Evolutionary conservation across 2,888 invertebrate genomes (phyloP).

Genomic region (Salticus scenicus): DNA sequence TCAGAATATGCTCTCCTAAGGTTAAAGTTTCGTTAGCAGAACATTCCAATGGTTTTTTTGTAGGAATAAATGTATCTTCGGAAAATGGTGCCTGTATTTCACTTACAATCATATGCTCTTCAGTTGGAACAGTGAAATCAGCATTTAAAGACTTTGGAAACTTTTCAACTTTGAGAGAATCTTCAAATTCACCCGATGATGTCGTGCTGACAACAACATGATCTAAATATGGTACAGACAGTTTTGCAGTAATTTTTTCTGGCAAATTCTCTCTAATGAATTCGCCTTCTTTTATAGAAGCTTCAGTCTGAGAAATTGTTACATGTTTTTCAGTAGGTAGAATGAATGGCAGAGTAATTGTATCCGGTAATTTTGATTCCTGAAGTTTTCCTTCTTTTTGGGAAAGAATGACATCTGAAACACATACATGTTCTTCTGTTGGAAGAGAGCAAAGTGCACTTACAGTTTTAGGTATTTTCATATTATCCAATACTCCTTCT

Average conservation of each 20-base stretch:
- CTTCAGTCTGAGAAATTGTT: constrained; percentile 56
- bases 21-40: constrained; percentile 52
- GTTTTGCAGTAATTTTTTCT: constrained; percentile 40
- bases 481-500: constrained; percentile 51
- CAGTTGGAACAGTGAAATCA: constrained; percentile 64
- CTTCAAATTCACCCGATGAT: constrained; percentile 50
- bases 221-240: constrained; percentile 62
- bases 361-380: constrained; percentile 50
- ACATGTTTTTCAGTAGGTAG: constrained; percentile 61
- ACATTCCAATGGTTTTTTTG: constrained; percentile 64
- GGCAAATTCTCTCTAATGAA: constrained; percentile 45
- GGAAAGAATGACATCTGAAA: constrained; percentile 53
- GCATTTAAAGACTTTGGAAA: constrained; percentile 50
- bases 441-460: constrained; percentile 42
- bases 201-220: constrained; percentile 66
- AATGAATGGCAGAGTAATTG: constrained; percentile 58
- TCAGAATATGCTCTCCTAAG: constrained; percentile 61
- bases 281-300: constrained; percentile 68
- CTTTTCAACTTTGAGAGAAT: constrained; percentile 33
- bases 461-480: constrained; percentile 39
- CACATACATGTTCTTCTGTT: constrained; percentile 60
- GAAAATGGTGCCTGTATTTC: constrained; percentile 67
- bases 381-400: constrained; percentile 58
- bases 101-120: constrained; percentile 68
- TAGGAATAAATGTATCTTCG: constrained; percentile 61